Evolutionary conservation across 1,140 invertebrate genomes (phyloP).

Genomic region (Rhynchophorus ferrugineus): DNA sequence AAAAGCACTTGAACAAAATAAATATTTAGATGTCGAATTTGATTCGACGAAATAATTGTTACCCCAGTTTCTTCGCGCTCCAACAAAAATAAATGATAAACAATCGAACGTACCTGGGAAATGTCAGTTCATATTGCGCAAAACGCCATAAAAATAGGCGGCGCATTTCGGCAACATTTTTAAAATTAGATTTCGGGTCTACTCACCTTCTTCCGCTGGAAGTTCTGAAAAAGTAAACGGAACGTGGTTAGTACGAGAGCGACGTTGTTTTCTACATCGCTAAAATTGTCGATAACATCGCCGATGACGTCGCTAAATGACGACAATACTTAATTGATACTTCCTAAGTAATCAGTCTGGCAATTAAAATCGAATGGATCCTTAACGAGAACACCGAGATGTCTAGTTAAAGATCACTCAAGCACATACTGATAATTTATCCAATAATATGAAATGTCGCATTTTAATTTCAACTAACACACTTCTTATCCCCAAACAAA

Average conservation of each 20-base stretch:
- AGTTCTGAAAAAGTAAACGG: conserved; percentile 59
- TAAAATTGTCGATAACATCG: too few relatives aligned
- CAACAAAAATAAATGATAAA: background rate
- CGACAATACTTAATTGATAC: too few relatives aligned
- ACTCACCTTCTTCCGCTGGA: conserved; percentile 66
- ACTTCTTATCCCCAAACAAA: too few relatives aligned
- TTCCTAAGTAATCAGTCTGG: too few relatives aligned
- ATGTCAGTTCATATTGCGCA: background rate
- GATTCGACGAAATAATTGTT: background rate
- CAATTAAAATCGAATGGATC: too few relatives aligned
- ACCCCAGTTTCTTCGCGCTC: background rate
- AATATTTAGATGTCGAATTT: background rate
- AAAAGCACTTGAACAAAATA: background rate
- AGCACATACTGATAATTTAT: too few relatives aligned
- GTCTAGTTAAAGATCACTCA: too few relatives aligned
- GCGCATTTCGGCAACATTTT: background rate
- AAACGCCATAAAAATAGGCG: background rate
- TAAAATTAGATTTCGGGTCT: background rate
- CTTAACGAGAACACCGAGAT: too few relatives aligned
- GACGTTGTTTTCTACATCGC: too few relatives aligned
- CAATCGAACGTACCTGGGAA: background rate
- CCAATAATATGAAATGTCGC: too few relatives aligned
- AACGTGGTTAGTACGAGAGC: conserved; percentile 18
- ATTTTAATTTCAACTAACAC: too few relatives aligned
- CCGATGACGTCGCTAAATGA: too few relatives aligned